Base-by-base conservation (phyloP, 2,888 invertebrate genomes). In the Drosophila kuntzei region DNA sequence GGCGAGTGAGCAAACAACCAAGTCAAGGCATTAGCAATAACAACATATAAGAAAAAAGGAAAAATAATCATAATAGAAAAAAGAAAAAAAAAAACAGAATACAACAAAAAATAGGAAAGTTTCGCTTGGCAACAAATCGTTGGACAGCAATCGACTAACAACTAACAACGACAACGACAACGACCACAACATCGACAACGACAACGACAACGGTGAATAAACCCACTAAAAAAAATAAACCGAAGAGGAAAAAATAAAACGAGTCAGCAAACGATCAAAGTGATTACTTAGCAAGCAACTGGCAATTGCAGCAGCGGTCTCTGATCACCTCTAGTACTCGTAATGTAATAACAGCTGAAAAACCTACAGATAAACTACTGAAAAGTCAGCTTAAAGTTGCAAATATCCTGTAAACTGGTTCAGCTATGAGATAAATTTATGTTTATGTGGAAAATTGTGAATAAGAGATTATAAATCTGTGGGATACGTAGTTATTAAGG, bases 91-190 rank as follows among this genome's bases (percentile, higher is more conserved):
- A 37, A 14, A 63, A 32, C 20, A 63, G 18, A 47, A 46, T 25
- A 44, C 27, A 54, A 61, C 43, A 71, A 74, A 36, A 64, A 64
- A 59, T 67, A 74, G 64, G 75, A 77, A 77, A 77, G 77, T 78
- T 77, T 64, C 58, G 77, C 77, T 77, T 78, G 75, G 77, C 75
- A 77, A 78, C 78, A 78, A 74, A 76, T 76, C 76, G 76, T 46
- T 53, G 65, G 60, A 60, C 65, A 65, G 59, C 76, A 76, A 72
- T 60, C 78, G 75, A 71, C 58, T 60, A 64, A 32, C 60, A 62
- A 68, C 66, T 25, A 57, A 22, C 65, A 58, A 37, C 57, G 36
- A 36, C 61, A 49, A 25, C 62, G 27, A 22, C 60, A 54, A 55
- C 55, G 51, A 37, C 64, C 36, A 32, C 51, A 44, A 20, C 63